Conservation (phyloP, 2,113 vertebrate species). For the Athene noctua region DNA sequence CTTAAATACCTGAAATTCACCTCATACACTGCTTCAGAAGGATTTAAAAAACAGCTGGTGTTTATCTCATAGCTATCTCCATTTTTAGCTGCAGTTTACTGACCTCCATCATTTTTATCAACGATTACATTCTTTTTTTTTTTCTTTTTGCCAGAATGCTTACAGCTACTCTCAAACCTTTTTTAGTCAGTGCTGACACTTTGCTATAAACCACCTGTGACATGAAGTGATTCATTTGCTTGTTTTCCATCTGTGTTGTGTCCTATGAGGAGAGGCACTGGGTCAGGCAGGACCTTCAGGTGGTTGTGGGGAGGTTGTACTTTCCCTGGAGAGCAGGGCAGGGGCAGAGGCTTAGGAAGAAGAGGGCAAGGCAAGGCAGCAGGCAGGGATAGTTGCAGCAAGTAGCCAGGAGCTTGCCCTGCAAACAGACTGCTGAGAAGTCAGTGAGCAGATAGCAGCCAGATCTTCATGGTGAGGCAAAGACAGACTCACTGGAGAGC, state of each 20-base stretch:
- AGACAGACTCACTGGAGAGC: background rate
- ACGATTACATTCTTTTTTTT: background rate
- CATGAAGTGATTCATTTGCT: background rate
- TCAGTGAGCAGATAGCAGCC: background rate
- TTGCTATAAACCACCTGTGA: constrained; percentile 38
- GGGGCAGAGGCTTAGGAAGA: background rate
- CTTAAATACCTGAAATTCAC: constrained; percentile 56
- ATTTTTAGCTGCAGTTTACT: constrained; percentile 59
- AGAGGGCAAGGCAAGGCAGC: background rate
- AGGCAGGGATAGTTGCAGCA: background rate
- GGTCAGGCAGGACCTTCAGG: background rate
- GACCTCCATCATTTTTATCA: constrained; percentile 38
- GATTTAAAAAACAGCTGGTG: constrained; percentile 56
- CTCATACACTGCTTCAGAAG: background rate
- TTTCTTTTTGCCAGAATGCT: background rate
- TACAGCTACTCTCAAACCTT: constrained; percentile 13
- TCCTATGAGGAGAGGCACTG: background rate
- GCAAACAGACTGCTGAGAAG: background rate
- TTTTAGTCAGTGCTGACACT: constrained; percentile 3
- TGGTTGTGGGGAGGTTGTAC: background rate
- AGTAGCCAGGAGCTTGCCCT: background rate
- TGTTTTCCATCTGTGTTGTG: background rate
- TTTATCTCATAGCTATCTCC: constrained; percentile 50
- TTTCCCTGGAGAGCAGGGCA: background rate
- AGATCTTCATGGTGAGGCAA: background rate